Evolutionary conservation across 2,888 invertebrate genomes (phyloP).

Genomic region (Drosophila fulvimacula): DNA sequence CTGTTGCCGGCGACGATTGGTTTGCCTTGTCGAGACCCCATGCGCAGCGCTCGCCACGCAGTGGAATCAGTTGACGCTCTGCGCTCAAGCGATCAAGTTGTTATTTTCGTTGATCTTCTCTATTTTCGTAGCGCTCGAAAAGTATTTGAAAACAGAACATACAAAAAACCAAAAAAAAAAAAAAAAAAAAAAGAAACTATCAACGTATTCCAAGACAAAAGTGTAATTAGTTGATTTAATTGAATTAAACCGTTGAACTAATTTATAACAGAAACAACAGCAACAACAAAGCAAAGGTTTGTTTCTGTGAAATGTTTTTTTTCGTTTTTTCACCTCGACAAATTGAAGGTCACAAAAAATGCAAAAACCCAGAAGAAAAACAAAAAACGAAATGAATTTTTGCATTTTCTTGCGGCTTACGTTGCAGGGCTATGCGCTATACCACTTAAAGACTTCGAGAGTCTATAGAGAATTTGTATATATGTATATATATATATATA

Average conservation of each 20-base stretch:
- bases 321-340: constrained; percentile 18
- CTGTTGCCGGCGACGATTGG: constrained; percentile 18
- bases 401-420: constrained; percentile 20
- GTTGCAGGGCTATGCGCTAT: constrained; percentile 10
- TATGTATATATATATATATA: neutral
- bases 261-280: neutral
- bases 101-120: constrained; percentile 29
- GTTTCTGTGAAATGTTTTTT: constrained; percentile 31
- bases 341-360: constrained; percentile 54
- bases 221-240: constrained; percentile 10
- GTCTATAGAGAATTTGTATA: neutral
- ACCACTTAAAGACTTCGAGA: constrained; percentile 3
- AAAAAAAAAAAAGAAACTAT: constrained; percentile 4
- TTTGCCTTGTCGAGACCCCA: constrained; percentile 54
- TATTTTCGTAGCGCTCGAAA: constrained; percentile 11
- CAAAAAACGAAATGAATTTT: constrained; percentile 8
- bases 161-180: too few relatives aligned
- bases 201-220: constrained; percentile 5
- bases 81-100: constrained; percentile 76
- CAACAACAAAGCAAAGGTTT: constrained; percentile 48
- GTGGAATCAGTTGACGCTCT: constrained; percentile 74
- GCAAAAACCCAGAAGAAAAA: constrained; percentile 5
- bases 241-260: constrained; percentile 18
- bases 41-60: constrained; percentile 49
- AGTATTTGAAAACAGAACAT: constrained; percentile 6